A percentile compares a stretch with the other conserved stretches of the same genome.
Conservation (phyloP, 2,113 vertebrate species). For the Equus quagga region DNA sequence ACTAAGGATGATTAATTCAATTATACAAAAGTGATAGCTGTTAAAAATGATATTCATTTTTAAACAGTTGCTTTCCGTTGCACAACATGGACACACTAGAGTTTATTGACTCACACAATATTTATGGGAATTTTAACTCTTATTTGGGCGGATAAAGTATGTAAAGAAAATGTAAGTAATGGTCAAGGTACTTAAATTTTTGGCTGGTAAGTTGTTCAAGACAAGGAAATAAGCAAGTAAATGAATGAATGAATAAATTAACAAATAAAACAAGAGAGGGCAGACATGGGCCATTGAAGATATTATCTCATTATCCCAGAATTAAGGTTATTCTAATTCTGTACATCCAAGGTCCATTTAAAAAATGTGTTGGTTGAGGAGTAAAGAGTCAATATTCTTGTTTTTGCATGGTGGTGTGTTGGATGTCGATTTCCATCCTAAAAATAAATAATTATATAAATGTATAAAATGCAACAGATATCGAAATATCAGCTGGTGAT, state of each 20-base stretch:
- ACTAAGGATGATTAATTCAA: not conserved
- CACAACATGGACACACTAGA: not conserved
- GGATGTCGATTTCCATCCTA: conserved; percentile 10
- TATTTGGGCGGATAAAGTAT: not conserved
- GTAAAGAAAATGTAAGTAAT: not conserved
- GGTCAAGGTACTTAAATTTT: not conserved
- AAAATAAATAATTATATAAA: not conserved
- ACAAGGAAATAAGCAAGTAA: not conserved
- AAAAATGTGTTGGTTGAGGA: not conserved
- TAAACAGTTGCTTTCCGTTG: not conserved
- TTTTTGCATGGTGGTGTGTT: not conserved
- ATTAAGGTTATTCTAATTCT: not conserved
- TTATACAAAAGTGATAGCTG: not conserved
- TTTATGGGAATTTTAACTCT: not conserved
- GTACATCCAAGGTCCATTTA: not conserved
- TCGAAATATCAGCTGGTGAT: not conserved
- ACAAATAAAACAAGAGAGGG: not conserved
- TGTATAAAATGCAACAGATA: not conserved
- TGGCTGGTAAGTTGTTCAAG: not conserved
- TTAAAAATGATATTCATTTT: not conserved
- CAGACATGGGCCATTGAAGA: accelerated
- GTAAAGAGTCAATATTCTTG: not conserved
- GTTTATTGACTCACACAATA: not conserved
- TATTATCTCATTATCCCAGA: not conserved
- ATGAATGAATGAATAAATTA: not conserved